A percentile compares a stretch with the other conserved stretches of the same genome.
phyloP scores from a whole-genome alignment of 1,140 invertebrate species.

The Muscidifurax raptorellus region DNA sequence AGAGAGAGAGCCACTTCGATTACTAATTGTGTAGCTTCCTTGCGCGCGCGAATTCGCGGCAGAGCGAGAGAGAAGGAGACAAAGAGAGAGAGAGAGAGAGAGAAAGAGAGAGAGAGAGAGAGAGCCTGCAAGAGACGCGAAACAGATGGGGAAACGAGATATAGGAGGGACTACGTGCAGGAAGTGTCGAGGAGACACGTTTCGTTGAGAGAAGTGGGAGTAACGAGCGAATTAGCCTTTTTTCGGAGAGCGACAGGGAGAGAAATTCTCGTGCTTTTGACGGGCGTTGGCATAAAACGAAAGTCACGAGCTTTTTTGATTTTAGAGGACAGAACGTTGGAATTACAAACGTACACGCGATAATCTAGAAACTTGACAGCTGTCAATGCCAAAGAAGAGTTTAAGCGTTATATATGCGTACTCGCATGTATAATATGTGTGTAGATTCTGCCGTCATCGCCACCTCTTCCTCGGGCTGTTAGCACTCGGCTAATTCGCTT shows the following conservation, averaged over 20 bases:
- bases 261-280: too few relatives aligned
- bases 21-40: conserved; percentile 67
- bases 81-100: background rate
- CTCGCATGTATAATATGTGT: too few relatives aligned
- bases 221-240: conserved; percentile 13
- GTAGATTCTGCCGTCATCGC: background rate
- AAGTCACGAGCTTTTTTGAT: background rate
- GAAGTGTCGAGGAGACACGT: conserved; percentile 17
- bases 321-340: background rate
- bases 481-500: background rate
- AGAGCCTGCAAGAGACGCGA: conserved; percentile 9
- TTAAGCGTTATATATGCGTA: too few relatives aligned
- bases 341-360: background rate
- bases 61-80: conserved; percentile 19
- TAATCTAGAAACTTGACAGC: background rate
- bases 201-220: background rate
- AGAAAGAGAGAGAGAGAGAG: conserved; percentile 27
- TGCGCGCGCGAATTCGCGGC: conserved; percentile 41
- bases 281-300: background rate
- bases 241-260: background rate
- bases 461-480: background rate
- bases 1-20: conserved; percentile 62
- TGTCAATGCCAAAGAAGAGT: background rate
- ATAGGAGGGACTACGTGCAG: conserved; percentile 50
- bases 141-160: conserved; percentile 48